Evolutionary conservation across 2,113 vertebrate species (phyloP), one percentile per base, ranked within the genome.

Genomic region (Oncorhynchus kisutch): DNA sequence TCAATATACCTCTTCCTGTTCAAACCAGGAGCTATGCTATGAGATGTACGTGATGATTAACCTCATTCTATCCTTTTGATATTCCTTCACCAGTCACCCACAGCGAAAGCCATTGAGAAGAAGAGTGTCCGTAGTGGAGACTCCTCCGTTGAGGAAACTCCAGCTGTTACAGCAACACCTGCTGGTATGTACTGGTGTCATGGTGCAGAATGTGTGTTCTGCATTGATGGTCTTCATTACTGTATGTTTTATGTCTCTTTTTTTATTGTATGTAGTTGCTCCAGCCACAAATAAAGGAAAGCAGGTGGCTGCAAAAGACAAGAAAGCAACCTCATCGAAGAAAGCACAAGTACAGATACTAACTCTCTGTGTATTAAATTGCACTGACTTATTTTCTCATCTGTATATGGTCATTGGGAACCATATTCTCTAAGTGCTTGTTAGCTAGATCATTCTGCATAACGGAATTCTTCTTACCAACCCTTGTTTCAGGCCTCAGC

Each of bases 241-340:
- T 62, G 59, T 62, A 54, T 24, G 18, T 62, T 62, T 22, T 22
- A 24, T 62, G n/a, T 62, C 59, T 62, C 59, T 62, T 62, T 34
- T 9, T 9, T 16, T 62, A 5, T 62, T 22, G n/a, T 62, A 7
- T 57, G 18, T 22, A 22, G n/a, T 16, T 39, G 29, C 64, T 76
- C 27, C 51, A 85, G 80, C 25, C 12, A 22, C 75, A 22, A 8
- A 68, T 60, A 84, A 71, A 70, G 83, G 76, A 78, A 88, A 78
- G 65, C 79, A 27, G 7, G 62, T n/a, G 27, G 22, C 45, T 9
- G 22, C 13, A 12, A 67, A 51, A 1, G 70, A 78, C 1, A 87
- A 54, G 51, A 54, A 80, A 27, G 18, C 39, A 18, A 62, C 27
- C 78, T 7, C 76, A 20, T 49, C 67, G 3, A 81, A 80, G 45